Evolutionary conservation across 2,113 vertebrate species (phyloP).

Genomic region (Acanthisitta chloris): DNA sequence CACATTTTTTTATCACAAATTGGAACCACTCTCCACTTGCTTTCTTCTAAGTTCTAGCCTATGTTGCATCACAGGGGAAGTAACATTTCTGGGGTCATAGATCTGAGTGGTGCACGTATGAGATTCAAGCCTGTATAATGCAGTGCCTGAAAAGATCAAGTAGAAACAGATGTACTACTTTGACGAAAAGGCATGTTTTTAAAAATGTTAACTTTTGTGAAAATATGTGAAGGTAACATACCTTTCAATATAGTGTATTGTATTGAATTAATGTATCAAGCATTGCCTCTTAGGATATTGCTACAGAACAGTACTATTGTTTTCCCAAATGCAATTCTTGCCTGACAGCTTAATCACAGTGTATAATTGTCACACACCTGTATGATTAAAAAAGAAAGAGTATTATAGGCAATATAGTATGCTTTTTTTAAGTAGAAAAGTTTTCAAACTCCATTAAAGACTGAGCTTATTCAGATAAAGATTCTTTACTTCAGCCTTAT

Average conservation of each 20-base stretch:
- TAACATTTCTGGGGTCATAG: accelerated
- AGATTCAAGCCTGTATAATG: background rate
- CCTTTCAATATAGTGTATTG: background rate
- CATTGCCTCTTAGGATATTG: background rate
- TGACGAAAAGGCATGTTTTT: background rate
- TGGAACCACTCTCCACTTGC: background rate
- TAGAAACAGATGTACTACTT: background rate
- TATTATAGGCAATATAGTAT: background rate
- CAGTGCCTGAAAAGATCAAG: background rate
- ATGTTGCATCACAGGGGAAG: background rate
- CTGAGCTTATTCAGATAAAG: background rate
- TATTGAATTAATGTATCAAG: background rate
- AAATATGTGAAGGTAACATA: background rate
- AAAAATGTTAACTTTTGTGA: background rate
- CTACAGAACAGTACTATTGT: background rate
- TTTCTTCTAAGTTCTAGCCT: background rate
- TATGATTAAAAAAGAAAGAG: background rate
- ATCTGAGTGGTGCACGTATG: background rate
- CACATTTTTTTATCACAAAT: background rate
- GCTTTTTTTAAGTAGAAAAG: background rate
- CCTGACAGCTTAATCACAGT: background rate
- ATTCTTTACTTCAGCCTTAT: background rate
- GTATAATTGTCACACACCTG: background rate
- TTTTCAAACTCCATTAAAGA: background rate
- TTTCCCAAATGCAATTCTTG: background rate